phyloP scores from a whole-genome alignment of 2,888 invertebrate genomes.

The Watsonalla binaria region DNA sequence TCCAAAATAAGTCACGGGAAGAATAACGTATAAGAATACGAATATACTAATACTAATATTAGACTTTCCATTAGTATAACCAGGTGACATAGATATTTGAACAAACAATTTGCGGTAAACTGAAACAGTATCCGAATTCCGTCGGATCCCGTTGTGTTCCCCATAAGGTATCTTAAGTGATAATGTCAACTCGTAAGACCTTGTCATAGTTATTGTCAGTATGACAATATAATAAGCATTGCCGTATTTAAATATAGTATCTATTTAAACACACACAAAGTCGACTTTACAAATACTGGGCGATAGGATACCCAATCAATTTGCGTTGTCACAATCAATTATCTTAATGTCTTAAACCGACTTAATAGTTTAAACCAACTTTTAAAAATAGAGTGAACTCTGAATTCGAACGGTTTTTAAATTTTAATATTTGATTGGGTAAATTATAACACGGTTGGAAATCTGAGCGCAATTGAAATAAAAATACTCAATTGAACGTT shows the following conservation, averaged over 20 bases:
- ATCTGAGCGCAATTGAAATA: no score
- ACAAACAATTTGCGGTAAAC: slow-evolving; percentile 12
- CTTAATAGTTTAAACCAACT: no score
- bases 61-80: slow-evolving; percentile 9
- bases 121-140: not conserved
- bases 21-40: no score
- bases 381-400: no score
- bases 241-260: not conserved
- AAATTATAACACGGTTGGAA: no score
- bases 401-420: no score
- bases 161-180: not conserved
- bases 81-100: slow-evolving; percentile 17
- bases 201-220: not conserved
- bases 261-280: not conserved
- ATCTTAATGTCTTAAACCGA: no score
- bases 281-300: not conserved
- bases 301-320: no score
- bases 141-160: slow-evolving; percentile 1
- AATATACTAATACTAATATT: slow-evolving; percentile 1
- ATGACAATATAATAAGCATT: not conserved
- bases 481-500: no score
- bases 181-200: not conserved
- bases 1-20: no score
- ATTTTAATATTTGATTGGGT: no score
- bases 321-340: no score